Evolutionary conservation across 53 echinoderm and acorn worm species (phyloP), one percentile per base, ranked within the genome.

Genomic region (Astropecten irregularis): DNA sequence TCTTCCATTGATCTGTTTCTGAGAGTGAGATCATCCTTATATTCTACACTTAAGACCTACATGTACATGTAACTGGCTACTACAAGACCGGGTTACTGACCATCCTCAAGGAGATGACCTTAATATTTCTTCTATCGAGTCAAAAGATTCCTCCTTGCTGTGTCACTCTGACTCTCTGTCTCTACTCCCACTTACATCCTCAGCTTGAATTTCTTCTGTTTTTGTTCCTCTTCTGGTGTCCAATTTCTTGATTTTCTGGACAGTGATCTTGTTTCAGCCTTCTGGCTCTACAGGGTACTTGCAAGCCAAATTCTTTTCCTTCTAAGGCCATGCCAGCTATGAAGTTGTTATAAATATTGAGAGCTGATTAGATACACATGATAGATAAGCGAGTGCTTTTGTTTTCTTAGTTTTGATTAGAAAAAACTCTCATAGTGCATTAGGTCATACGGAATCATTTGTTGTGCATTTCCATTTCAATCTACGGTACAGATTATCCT

Each of bases 211-310:
- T 68, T 46, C 49, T 71, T 33, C 49, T n/a, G 14, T 71, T 71
- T 71, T 14, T 42, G 42, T 8, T 42, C 11, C 11, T 42, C 50
- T 71, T 18, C 49, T 33, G 47, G 79, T 62, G 21, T 59, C 56
- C 16, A 62, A 79, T 61, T 79, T 79, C 77, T 44, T 35, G 16
- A 11, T 74, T 74, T 39, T 37, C 25, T 21, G 9, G 11, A 22
- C 14, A 10, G 55, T 7, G 79, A 79, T 79, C 62, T 38, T 56
- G 62, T 62, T 79, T 79, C 79, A 79, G 62, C 79, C 79, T 79
- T 79, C 44, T 27, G 47, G 79, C 79, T 79, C 79, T 21, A 79
- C 79, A 62, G 79, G 79, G 79, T 44, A 34, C 62, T 62, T 18
- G 18, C 10, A 33, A 18, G 23, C 29, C 33, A 46, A 79, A 79